A percentile compares a stretch with the other conserved stretches of the same genome.
phyloP scores from a whole-genome alignment of 1,140 invertebrate genomes.

The Hycleus phaleratus region DNA sequence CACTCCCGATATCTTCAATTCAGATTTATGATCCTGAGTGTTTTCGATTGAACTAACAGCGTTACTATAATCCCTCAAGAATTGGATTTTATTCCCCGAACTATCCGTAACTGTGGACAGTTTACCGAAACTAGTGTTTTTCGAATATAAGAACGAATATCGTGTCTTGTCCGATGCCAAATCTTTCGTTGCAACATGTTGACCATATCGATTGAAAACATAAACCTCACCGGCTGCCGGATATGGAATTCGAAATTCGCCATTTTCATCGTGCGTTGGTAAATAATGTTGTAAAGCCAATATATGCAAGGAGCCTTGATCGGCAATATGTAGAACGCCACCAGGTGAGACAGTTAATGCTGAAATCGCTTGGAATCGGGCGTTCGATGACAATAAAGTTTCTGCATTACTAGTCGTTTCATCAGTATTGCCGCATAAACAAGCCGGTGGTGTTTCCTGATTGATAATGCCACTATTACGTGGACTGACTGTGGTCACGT shows the following conservation, averaged over 20 bases:
- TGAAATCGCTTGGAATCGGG: conserved; percentile 83
- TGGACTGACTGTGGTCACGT: conserved; percentile 47
- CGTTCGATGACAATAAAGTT: conserved; percentile 81
- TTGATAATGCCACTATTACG: conserved; percentile 7
- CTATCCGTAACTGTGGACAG: conserved; percentile 87
- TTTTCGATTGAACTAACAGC: conserved; percentile 89
- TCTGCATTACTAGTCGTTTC: conserved; percentile 67
- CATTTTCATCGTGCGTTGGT: conserved; percentile 79
- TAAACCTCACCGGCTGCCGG: conserved; percentile 87
- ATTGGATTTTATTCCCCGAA: conserved; percentile 87
- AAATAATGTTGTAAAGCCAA: conserved; percentile 84
- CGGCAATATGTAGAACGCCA: conserved; percentile 87
- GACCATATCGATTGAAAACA: conserved; percentile 89
- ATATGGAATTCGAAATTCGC: conserved; percentile 89
- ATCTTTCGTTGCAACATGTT: conserved; percentile 89
- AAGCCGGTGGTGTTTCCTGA: conserved; percentile 43
- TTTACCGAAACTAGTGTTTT: conserved; percentile 93
- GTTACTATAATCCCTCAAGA: conserved; percentile 83
- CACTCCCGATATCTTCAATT: conserved; percentile 79
- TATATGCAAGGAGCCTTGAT: conserved; percentile 85
- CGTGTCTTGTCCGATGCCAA: conserved; percentile 84
- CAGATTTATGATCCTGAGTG: conserved; percentile 85
- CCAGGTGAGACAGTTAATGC: conserved; percentile 89
- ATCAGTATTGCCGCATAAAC: conserved; percentile 52
- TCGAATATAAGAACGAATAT: conserved; percentile 93